phyloP scores from a whole-genome alignment of 2,888 invertebrate species.

The Monochamus alternatus region DNA sequence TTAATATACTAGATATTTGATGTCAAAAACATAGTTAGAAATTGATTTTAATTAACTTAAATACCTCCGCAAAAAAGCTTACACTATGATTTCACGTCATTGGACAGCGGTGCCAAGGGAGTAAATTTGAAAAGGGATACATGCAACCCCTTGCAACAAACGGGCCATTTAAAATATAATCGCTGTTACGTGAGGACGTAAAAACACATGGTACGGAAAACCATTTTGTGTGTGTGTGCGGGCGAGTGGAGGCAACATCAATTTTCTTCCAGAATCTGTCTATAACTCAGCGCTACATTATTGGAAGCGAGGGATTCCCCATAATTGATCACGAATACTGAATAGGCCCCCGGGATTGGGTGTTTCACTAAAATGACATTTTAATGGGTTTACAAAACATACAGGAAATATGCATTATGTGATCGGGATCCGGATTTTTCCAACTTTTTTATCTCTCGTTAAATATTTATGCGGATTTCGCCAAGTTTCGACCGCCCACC shows the following conservation, averaged over 20 bases:
- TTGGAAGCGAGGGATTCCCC: slow-evolving; percentile 57
- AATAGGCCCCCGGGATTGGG: slow-evolving; percentile 59
- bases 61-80: no score
- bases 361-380: slow-evolving; percentile 63
- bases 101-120: not conserved
- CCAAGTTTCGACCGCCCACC: slow-evolving; percentile 20
- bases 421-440: slow-evolving; percentile 20
- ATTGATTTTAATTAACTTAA: no score
- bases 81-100: not conserved
- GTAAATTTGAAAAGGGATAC: not conserved
- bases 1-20: no score
- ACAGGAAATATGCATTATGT: slow-evolving; percentile 47
- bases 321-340: slow-evolving; percentile 64
- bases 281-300: slow-evolving; percentile 60
- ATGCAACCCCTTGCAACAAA: not conserved
- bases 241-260: slow-evolving; percentile 45
- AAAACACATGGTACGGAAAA: slow-evolving; percentile 34
- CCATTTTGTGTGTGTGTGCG: slow-evolving; percentile 29
- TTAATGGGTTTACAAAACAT: slow-evolving; percentile 59
- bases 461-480: slow-evolving; percentile 28
- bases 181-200: slow-evolving; percentile 30
- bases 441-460: slow-evolving; percentile 28
- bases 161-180: slow-evolving; percentile 17
- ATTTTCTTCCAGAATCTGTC: slow-evolving; percentile 56
- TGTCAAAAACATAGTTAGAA: no score